Conservation (phyloP, 2,113 vertebrate genomes). For the Takifugu flavidus region DNA sequence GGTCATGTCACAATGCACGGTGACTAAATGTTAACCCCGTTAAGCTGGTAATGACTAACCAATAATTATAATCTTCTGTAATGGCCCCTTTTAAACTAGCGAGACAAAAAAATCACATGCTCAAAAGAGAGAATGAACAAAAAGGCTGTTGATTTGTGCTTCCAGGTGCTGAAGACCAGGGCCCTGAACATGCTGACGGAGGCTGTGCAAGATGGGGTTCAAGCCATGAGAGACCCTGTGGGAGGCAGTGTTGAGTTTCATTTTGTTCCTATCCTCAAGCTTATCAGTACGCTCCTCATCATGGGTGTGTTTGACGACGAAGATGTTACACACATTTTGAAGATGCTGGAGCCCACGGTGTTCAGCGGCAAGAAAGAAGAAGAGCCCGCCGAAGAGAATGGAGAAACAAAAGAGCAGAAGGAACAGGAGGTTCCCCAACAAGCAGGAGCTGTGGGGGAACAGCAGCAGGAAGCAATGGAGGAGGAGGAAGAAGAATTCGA, state of each 20-base stretch:
- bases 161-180: conserved; percentile 78
- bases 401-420: conserved; percentile 44
- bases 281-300: conserved; percentile 89
- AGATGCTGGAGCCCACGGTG: conserved; percentile 87
- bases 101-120: too few species aligned
- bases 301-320: conserved; percentile 87
- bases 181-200: conserved; percentile 89
- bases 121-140: too few species aligned
- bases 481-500: conserved; percentile 56
- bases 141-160: conserved; percentile 32
- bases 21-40: too few species aligned
- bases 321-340: conserved; percentile 83
- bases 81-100: too few species aligned
- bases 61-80: too few species aligned
- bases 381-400: conserved; percentile 47
- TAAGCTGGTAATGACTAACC: too few species aligned
- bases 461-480: conserved; percentile 41
- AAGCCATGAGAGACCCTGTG: conserved; percentile 89
- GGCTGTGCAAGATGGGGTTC: conserved; percentile 86
- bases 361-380: conserved; percentile 73
- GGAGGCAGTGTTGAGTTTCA: conserved; percentile 96
- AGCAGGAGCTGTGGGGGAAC: conserved; percentile 41
- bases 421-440: conserved; percentile 47
- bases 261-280: conserved; percentile 89
- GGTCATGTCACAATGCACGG: background rate